Conservation (phyloP, 2,888 invertebrate species). For the Caenorhabditis sp. region DNA sequence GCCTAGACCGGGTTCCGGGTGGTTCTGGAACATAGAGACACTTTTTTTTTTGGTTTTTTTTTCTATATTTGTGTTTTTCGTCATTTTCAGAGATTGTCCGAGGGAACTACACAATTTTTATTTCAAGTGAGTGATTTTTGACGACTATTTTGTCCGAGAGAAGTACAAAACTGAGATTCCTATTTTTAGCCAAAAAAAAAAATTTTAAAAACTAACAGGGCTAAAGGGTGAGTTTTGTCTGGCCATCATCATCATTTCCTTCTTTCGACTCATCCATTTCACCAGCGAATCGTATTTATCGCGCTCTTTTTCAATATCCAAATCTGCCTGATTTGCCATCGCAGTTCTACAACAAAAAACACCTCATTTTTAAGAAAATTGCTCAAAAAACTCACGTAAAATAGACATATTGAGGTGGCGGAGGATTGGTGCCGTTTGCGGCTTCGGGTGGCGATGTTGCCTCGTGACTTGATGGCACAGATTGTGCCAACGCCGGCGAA, state of each 20-base stretch:
- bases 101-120: no score
- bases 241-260: neutral
- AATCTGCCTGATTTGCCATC: conserved; percentile 38
- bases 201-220: conserved; percentile 13
- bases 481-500: conserved; percentile 17
- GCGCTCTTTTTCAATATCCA: conserved; percentile 36
- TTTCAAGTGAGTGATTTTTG: no score
- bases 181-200: no score
- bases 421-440: conserved; percentile 2
- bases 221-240: conserved; percentile 10
- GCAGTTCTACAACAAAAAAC: conserved; percentile 27
- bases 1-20: neutral
- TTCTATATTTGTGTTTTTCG: neutral
- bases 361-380: no score
- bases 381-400: conserved; percentile 17
- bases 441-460: conserved; percentile 25
- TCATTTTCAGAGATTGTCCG: no score
- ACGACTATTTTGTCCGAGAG: no score
- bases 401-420: conserved; percentile 3
- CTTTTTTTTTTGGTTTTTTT: neutral
- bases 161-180: no score
- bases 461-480: conserved; percentile 34
- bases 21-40: neutral
- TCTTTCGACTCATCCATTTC: conserved; percentile 7
- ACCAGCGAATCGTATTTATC: conserved; percentile 30